Percentiles rank a stretch among this genome's conserved stretches.
These are phyloP conservation scores for Amphiprion ocellaris DNA, from an alignment of 2,113 vertebrate genomes.

Conservation along the genomic window DNA sequence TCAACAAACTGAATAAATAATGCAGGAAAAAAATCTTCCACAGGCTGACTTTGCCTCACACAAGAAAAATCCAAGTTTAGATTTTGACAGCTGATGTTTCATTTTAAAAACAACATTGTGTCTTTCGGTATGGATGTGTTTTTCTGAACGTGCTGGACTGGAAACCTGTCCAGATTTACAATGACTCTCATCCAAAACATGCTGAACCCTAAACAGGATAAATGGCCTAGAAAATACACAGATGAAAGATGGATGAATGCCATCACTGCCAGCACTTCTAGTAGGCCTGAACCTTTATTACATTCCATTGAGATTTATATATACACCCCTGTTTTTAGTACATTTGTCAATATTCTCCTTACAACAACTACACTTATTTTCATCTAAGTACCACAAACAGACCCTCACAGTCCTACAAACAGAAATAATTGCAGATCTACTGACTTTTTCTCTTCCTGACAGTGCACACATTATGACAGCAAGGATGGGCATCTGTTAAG, in stretches of 20 bases:
- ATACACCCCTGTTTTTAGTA: slow-evolving; percentile 8
- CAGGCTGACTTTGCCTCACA: background rate
- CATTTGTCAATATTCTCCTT: slow-evolving; percentile 22
- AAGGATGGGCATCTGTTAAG: too few relatives aligned
- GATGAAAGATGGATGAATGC: slow-evolving; percentile 14
- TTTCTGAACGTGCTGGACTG: background rate
- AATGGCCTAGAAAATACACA: slow-evolving; percentile 15
- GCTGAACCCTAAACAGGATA: background rate
- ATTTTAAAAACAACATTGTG: too few relatives aligned
- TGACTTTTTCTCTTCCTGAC: background rate
- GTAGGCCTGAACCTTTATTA: slow-evolving; percentile 12
- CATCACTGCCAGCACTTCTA: background rate
- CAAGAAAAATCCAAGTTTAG: background rate
- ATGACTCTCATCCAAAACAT: too few relatives aligned
- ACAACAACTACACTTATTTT: slow-evolving; percentile 14
- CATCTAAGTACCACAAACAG: slow-evolving; percentile 3
- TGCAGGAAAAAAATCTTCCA: background rate
- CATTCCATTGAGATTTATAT: slow-evolving; percentile 25
- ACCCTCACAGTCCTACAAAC: background rate
- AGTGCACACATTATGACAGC: background rate
- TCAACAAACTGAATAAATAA: slow-evolving; percentile 1
- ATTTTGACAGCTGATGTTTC: background rate
- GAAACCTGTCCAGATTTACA: too few relatives aligned
- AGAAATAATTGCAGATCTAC: background rate
- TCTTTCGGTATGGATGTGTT: background rate